Base-by-base conservation (phyloP, 2,797 vertebrate species). In the Paratrypauchen microcephalus region DNA sequence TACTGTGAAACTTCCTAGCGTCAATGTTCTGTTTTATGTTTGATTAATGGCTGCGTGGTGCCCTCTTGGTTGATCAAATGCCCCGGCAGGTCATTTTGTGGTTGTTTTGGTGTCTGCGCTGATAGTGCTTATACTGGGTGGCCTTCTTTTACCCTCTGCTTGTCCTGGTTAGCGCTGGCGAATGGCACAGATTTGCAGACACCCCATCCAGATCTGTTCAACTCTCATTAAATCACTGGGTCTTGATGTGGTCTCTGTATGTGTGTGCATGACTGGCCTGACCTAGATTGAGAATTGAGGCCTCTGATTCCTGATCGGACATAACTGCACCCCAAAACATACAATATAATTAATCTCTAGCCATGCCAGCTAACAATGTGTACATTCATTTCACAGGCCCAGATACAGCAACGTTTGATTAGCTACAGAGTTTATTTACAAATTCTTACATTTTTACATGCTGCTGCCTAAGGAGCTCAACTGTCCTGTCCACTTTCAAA, bases 161-260 rank as follows among this genome's bases (percentile, higher is more conserved):
- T 39, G 66, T 75, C 83, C 78, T 1, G 63, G 76, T 56, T 56
- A 73, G 83, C 32, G 9, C 32, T 36, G 13, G 61, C 76, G 78
- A 59, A 61, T 8, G 6, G 62, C 5, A 59, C 76, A 72, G 79
- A 87, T 90, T 78, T 81, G 80, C 79, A 78, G 77, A 74, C 72
- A 69, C 78, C 75, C 71, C 77, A 41, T 77, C 81, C 69, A 70
- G 73, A 78, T 73, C 81, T 48, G 82, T 86, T 91, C 86, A 70
- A 69, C 74, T 68, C 61, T 84, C 77, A 89, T 91, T 87, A 86
- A 69, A 47, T 79, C 69, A 69, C 65, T 64, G 0, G 68, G 68
- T 56, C 61, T 62, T 79, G 66, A 81, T 68, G 65, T 24, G 47
- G 4, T 63, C 24, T 50, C 21, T 55, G 50, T 39, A n/a, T 5